These are phyloP conservation scores for Hyperopisus bebe DNA, from an alignment of 2,113 vertebrate genomes.

Conservation along the genomic window DNA sequence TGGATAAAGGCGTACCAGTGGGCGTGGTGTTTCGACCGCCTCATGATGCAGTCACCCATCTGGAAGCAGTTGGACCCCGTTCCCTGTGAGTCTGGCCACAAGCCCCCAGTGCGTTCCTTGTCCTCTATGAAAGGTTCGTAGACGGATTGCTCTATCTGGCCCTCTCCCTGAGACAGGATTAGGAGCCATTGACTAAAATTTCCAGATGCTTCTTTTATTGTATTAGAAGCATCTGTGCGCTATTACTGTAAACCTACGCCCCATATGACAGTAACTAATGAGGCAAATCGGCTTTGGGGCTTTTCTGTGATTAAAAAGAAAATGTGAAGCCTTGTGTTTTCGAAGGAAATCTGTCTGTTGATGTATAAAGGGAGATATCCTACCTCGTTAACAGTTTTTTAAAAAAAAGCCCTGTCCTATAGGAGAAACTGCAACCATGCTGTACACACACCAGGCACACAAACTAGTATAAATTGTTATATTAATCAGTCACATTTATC, in stretches of 20 bases:
- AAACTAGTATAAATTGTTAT: background rate
- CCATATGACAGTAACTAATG: slow-evolving; percentile 45
- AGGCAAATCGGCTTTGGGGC: slow-evolving; percentile 38
- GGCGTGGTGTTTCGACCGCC: slow-evolving; percentile 18
- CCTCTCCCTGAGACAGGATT: slow-evolving; percentile 30
- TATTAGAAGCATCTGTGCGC: slow-evolving; percentile 48
- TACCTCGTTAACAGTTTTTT: background rate
- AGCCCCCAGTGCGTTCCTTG: background rate
- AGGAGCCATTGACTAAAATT: slow-evolving; percentile 27
- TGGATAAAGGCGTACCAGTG: slow-evolving; percentile 23
- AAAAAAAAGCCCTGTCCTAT: background rate
- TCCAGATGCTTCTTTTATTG: slow-evolving; percentile 15
- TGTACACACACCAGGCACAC: no score
- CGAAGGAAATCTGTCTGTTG: background rate
- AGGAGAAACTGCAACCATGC: background rate
- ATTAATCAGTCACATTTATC: background rate
- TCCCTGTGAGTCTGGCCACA: background rate
- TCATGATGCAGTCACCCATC: slow-evolving; percentile 24
- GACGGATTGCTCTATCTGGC: slow-evolving; percentile 29
- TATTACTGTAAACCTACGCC: slow-evolving; percentile 43
- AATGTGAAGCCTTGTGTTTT: slow-evolving; percentile 21
- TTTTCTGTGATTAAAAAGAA: slow-evolving; percentile 33
- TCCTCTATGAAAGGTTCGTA: background rate
- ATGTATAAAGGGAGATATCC: slow-evolving; percentile 21
- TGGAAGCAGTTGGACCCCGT: background rate